Conservation (phyloP, 2,797 vertebrate species). For the Ataeniobius toweri region DNA sequence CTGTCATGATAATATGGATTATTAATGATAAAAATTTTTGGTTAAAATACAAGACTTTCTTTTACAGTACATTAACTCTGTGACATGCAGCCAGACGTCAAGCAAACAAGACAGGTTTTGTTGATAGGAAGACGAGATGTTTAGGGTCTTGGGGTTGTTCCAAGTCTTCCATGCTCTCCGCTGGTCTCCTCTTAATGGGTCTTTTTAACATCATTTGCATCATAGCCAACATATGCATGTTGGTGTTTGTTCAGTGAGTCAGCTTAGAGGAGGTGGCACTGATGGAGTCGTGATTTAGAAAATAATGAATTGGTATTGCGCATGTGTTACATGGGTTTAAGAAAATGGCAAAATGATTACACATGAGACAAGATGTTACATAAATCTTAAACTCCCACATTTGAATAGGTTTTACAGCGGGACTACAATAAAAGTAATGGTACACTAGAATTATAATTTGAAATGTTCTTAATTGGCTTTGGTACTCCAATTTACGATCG, state of each 20-base stretch:
- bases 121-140: conserved; percentile 38
- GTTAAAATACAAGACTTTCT: not conserved
- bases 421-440: conserved; percentile 6
- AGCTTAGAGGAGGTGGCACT: conserved; percentile 66
- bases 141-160: not conserved
- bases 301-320: conserved; percentile 52
- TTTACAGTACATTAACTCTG: not conserved
- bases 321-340: conserved; percentile 31
- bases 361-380: conserved; percentile 36
- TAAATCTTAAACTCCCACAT: conserved; percentile 53
- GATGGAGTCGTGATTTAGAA: conserved; percentile 62
- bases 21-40: not conserved
- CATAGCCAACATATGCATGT: conserved; percentile 45
- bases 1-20: not conserved
- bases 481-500: not conserved
- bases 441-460: not conserved
- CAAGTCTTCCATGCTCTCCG: conserved; percentile 29
- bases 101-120: conserved; percentile 28
- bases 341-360: conserved; percentile 28
- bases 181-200: conserved; percentile 33
- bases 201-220: conserved; percentile 45
- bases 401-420: conserved; percentile 31
- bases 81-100: conserved; percentile 49
- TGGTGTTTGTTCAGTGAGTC: conserved; percentile 65
- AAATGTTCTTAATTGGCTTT: not conserved